phyloP scores from a whole-genome alignment of 53 echinoderm and acorn worm genomes.

The Paracentrotus lividus region DNA sequence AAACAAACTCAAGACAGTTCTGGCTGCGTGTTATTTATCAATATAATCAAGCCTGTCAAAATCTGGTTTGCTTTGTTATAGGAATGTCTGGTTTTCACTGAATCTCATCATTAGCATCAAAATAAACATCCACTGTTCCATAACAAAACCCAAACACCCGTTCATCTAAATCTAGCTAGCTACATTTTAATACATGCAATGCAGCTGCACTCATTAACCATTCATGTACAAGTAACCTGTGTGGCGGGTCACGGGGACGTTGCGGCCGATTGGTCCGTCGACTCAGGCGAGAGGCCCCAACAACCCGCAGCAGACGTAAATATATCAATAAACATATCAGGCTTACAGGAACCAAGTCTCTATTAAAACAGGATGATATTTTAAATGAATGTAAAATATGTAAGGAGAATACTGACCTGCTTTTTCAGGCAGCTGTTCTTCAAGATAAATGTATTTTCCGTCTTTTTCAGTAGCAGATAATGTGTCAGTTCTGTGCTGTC shows the following conservation, averaged over 20 bases:
- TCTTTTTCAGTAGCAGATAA: not conserved
- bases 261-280: not conserved
- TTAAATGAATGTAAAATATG: too few species aligned
- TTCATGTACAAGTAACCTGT: constrained; percentile 1
- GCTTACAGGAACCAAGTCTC: not conserved
- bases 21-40: too few species aligned
- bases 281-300: not conserved
- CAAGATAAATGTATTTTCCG: not conserved
- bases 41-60: too few species aligned
- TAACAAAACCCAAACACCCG: not conserved
- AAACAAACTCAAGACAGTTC: too few species aligned
- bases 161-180: not conserved
- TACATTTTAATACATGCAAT: too few species aligned
- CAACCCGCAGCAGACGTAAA: constrained; percentile 26
- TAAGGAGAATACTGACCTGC: not conserved
- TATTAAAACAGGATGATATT: not conserved
- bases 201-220: not conserved
- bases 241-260: not conserved
- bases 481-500: not conserved
- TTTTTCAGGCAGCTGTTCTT: not conserved
- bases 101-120: not conserved
- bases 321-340: not conserved
- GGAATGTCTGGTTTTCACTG: too few species aligned
- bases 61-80: too few species aligned
- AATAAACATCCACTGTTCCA: not conserved